A percentile compares a stretch with the other conserved stretches of the same genome.
These are phyloP conservation scores for Perccottus glenii DNA, from an alignment of 2,113 vertebrate genomes.

Conservation along the genomic window DNA sequence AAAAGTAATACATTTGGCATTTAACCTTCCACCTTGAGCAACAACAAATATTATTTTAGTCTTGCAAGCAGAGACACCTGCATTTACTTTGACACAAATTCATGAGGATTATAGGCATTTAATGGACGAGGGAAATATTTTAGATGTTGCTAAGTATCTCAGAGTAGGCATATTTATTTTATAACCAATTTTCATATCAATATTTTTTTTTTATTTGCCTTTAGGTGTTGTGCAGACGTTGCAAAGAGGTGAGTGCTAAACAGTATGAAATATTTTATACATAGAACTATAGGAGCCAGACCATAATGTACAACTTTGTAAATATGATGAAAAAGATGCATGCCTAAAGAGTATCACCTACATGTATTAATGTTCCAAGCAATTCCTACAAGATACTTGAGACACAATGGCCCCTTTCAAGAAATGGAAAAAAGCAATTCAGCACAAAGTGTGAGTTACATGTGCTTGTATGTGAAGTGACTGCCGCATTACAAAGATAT, in stretches of 20 bases:
- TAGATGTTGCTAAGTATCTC: too few species aligned
- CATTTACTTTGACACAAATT: too few species aligned
- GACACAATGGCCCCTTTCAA: slow-evolving; percentile 55
- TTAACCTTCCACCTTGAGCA: too few species aligned
- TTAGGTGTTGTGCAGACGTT: too few species aligned
- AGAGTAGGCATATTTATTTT: too few species aligned
- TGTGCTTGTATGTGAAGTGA: slow-evolving; percentile 56
- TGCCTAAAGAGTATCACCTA: slow-evolving; percentile 43
- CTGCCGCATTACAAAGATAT: slow-evolving; percentile 49
- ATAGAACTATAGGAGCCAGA: neutral
- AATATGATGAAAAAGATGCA: slow-evolving; percentile 38
- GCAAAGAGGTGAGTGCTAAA: neutral
- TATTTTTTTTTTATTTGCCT: too few species aligned
- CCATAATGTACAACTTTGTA: slow-evolving; percentile 10
- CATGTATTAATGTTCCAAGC: slow-evolving; percentile 51
- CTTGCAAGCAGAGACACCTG: too few species aligned
- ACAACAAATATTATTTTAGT: too few species aligned
- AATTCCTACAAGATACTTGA: slow-evolving; percentile 59
- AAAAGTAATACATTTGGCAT: too few species aligned
- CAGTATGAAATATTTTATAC: neutral
- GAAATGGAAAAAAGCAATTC: slow-evolving; percentile 48
- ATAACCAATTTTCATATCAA: too few species aligned
- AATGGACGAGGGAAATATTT: too few species aligned
- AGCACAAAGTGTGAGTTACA: slow-evolving; percentile 55
- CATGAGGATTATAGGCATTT: too few species aligned